Conservation (phyloP, 2,797 vertebrate genomes). For the Rhincodon typus region DNA sequence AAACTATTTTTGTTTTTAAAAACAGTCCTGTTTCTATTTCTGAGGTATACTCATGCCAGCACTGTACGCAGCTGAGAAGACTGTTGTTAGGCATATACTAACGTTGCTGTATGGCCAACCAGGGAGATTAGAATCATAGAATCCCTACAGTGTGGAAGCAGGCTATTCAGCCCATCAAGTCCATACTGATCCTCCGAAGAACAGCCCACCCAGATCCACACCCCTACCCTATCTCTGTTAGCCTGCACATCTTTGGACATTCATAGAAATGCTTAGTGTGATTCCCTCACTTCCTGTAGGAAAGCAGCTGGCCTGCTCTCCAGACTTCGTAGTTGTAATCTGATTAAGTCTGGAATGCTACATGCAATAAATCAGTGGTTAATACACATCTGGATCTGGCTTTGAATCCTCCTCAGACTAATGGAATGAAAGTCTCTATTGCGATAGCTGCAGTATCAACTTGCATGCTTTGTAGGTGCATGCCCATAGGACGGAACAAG, state of each 20-base stretch:
- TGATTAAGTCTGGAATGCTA: neutral
- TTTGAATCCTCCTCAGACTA: neutral
- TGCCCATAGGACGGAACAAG: neutral
- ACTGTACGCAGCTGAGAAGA: neutral
- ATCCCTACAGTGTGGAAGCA: too few species aligned
- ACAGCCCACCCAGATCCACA: too few species aligned
- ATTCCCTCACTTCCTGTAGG: neutral
- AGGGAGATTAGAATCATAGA: too few species aligned
- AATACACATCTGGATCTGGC: neutral
- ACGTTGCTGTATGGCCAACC: neutral
- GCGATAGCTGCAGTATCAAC: neutral
- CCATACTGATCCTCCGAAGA: too few species aligned
- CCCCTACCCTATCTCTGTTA: too few species aligned
- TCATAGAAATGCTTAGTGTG: neutral
- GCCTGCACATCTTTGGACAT: too few species aligned
- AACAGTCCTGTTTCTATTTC: neutral
- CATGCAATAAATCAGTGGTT: conserved; percentile 1
- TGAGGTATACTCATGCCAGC: neutral
- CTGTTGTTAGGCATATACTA: neutral
- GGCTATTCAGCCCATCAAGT: too few species aligned
- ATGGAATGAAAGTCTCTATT: neutral
- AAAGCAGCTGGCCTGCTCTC: neutral
- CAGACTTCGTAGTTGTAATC: neutral
- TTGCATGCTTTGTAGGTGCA: neutral
- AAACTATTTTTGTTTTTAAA: neutral